Evolutionary conservation across 2,113 vertebrate genomes (phyloP), one percentile per base, ranked within the genome.

Genomic region (Patagioenas fasciata): DNA sequence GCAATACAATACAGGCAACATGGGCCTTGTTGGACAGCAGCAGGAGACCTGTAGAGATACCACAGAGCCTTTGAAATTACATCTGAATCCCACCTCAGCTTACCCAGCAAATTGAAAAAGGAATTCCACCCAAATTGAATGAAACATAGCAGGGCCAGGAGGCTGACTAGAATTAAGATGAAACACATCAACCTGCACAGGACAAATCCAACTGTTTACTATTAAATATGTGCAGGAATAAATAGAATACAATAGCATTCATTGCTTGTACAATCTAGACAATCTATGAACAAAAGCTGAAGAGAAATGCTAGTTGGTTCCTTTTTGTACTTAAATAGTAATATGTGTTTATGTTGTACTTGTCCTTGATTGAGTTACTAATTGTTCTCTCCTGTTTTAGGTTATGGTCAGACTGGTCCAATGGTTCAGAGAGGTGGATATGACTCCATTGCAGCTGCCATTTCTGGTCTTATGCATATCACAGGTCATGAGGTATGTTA

Each of bases 381-480:
- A 26, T 50, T 88, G 13, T 81, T 93, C 32, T 91, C 42, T 88
- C 51, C 61, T 96, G 54, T 91, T 93, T 83, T 88, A 99, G 99
- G 99, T 17, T 99, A 99, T 71, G 99, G 99, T 74, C 99, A 99
- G 97, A 99, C 98, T 5, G 99, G 99, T 47, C 99, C 99, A 28
- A 92, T 97, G 91, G 98, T 98, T 89, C 98, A 98, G 62, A 98
- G 98, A 91, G 98, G 98, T 54, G 99, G 99, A 6, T 99, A 99
- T 82, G 99, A 99, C 96, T 98, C 99, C 36, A 94, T 99, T 80
- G 99, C 98, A 62, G 99, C 98, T n/a, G 99, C 99, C 19, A 90
- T 98, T 93, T 99, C 99, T 62, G 99, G 99, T 73, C 98, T 99
- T 96, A 98, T 99, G 98, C 98, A 99, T 95, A 99, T 99, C 96